These are phyloP conservation scores for Drosophila formosana DNA, from an alignment of 2,888 invertebrate genomes.

Conservation along the genomic window DNA sequence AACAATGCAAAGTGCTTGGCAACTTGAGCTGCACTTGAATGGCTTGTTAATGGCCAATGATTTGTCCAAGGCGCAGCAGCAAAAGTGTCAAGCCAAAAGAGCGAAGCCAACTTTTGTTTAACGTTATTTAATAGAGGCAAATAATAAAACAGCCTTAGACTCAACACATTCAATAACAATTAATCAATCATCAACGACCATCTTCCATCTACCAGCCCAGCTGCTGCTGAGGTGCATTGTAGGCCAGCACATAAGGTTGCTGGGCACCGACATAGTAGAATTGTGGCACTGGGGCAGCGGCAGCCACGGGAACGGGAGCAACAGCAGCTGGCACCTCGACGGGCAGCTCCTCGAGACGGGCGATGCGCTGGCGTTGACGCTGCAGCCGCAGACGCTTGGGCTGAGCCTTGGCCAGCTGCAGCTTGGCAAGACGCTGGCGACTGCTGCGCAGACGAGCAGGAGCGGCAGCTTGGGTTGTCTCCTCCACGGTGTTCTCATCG, in stretches of 20 bases:
- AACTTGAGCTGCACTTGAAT: constrained; percentile 24
- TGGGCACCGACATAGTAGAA: constrained; percentile 69
- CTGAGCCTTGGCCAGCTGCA: constrained; percentile 52
- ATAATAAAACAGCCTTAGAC: constrained; percentile 15
- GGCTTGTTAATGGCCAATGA: constrained; percentile 53
- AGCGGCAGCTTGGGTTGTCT: constrained; percentile 47
- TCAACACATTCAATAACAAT: constrained; percentile 33
- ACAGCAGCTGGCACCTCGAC: constrained; percentile 36
- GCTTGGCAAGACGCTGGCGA: constrained; percentile 56
- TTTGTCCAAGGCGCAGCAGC: constrained; percentile 27
- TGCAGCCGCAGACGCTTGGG: constrained; percentile 40
- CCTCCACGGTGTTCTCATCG: constrained; percentile 61
- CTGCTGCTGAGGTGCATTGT: constrained; percentile 65
- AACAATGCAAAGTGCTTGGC: constrained; percentile 27
- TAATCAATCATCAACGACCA: constrained; percentile 7
- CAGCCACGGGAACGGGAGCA: constrained; percentile 40
- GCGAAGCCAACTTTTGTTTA: constrained; percentile 7
- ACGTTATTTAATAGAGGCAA: constrained; percentile 35
- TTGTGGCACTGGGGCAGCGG: constrained; percentile 51
- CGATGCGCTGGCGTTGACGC: constrained; percentile 43
- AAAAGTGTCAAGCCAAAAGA: not conserved
- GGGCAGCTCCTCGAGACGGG: constrained; percentile 68
- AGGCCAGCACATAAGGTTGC: constrained; percentile 69
- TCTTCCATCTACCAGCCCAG: constrained; percentile 62
- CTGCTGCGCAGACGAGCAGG: constrained; percentile 57